Conservation (phyloP, 2,113 vertebrate species). For the Falco punctatus region DNA sequence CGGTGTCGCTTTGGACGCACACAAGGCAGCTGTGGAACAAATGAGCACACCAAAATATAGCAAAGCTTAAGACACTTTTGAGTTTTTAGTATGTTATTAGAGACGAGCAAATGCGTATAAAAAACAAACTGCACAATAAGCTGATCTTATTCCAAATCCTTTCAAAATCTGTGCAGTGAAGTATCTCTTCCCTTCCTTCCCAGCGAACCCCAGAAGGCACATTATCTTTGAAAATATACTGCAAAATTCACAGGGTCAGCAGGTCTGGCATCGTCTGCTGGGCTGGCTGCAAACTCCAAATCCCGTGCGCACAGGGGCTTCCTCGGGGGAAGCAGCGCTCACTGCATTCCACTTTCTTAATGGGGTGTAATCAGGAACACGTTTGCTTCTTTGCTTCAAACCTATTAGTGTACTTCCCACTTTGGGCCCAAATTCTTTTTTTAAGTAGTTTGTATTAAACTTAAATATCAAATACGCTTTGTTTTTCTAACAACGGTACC, state of each 20-base stretch:
- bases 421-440: constrained; percentile 36
- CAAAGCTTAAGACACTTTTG: not conserved
- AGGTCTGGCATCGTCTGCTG: constrained; percentile 36
- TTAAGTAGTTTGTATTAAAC: constrained; percentile 54
- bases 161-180: not conserved
- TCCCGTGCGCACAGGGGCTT: constrained; percentile 46
- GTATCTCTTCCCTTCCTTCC: not conserved
- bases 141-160: not conserved
- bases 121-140: not conserved
- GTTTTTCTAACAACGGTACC: constrained; percentile 28
- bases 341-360: constrained; percentile 76
- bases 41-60: not conserved
- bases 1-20: not conserved
- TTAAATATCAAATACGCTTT: constrained; percentile 29
- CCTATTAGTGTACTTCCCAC: constrained; percentile 64
- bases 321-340: constrained; percentile 53
- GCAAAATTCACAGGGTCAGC: constrained; percentile 23
- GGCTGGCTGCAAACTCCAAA: constrained; percentile 56
- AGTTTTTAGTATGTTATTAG: not conserved
- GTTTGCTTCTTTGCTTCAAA: constrained; percentile 73
- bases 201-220: constrained; percentile 46
- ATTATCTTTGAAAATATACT: constrained; percentile 58
- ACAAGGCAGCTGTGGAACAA: not conserved
- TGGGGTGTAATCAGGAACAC: constrained; percentile 79
- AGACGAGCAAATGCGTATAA: not conserved